These are phyloP conservation scores for Triplophysa bombifrons DNA, from an alignment of 2,797 vertebrate species.

Conservation along the genomic window DNA sequence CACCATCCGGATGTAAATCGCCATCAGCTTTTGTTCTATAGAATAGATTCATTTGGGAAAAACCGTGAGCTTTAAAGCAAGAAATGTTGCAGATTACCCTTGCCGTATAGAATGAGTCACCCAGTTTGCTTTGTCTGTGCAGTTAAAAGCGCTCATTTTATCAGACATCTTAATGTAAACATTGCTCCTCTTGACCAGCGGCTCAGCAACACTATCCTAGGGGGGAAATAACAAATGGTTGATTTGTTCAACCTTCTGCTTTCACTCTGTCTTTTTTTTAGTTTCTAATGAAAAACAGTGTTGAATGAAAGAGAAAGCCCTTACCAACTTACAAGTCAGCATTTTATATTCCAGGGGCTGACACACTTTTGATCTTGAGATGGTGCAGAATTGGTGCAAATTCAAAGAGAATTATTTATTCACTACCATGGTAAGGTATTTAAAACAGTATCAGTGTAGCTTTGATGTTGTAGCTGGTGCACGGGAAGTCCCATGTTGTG, in stretches of 20 bases:
- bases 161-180: slow-evolving; percentile 53
- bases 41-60: background rate
- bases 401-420: slow-evolving; percentile 77
- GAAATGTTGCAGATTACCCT: background rate
- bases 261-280: slow-evolving; percentile 17
- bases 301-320: slow-evolving; percentile 15
- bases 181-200: slow-evolving; percentile 34
- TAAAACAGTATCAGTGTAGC: slow-evolving; percentile 53
- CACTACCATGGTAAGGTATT: slow-evolving; percentile 56
- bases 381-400: slow-evolving; percentile 58
- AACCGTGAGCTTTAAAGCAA: background rate
- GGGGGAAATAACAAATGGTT: slow-evolving; percentile 18
- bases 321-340: slow-evolving; percentile 62
- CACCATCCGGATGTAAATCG: no score
- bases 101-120: slow-evolving; percentile 5
- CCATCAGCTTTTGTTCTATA: no score
- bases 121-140: slow-evolving; percentile 26
- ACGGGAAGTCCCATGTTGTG: slow-evolving; percentile 63
- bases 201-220: slow-evolving; percentile 25
- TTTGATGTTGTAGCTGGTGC: slow-evolving; percentile 65
- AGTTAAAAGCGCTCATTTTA: slow-evolving; percentile 44
- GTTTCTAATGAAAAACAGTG: background rate
- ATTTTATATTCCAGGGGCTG: slow-evolving; percentile 54
- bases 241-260: slow-evolving; percentile 12
- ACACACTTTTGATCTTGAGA: slow-evolving; percentile 65